phyloP scores from a whole-genome alignment of 2,113 vertebrate genomes.

The Melanocharis versteri region DNA sequence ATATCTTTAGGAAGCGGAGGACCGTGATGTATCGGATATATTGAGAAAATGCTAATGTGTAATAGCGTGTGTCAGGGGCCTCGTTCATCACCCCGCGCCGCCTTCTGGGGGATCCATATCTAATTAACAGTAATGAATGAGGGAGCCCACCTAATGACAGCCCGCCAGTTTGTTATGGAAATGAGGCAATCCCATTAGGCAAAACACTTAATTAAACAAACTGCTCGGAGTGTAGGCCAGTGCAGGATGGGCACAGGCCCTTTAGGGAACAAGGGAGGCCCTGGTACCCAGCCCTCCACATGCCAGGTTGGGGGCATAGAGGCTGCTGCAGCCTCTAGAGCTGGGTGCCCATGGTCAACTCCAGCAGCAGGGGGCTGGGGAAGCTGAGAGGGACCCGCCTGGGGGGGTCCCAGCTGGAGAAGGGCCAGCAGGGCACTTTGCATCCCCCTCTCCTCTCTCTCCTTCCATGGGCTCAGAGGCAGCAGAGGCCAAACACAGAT shows the following conservation, averaged over 20 bases:
- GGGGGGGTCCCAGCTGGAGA: background rate
- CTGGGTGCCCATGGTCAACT: fast-evolving
- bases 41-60: constrained; percentile 80
- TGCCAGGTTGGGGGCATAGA: background rate
- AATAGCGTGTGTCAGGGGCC: constrained; percentile 74
- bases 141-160: constrained; percentile 70
- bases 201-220: constrained; percentile 79
- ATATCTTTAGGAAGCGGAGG: constrained; percentile 57
- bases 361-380: background rate
- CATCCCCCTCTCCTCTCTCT: background rate
- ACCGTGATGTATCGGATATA: constrained; percentile 71
- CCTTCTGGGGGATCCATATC: constrained; percentile 80
- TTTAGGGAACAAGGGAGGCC: background rate
- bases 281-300: background rate
- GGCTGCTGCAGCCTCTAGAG: background rate
- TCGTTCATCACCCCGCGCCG: constrained; percentile 73
- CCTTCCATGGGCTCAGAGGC: background rate
- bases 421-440: fast-evolving
- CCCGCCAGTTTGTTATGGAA: constrained; percentile 76
- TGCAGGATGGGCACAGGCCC: background rate
- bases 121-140: constrained; percentile 81
- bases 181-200: constrained; percentile 73
- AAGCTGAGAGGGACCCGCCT: fast-evolving
- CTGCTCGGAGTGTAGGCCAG: background rate
- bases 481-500: constrained; percentile 45